phyloP scores from a whole-genome alignment of 2,113 vertebrate genomes.

The Caretta caretta region DNA sequence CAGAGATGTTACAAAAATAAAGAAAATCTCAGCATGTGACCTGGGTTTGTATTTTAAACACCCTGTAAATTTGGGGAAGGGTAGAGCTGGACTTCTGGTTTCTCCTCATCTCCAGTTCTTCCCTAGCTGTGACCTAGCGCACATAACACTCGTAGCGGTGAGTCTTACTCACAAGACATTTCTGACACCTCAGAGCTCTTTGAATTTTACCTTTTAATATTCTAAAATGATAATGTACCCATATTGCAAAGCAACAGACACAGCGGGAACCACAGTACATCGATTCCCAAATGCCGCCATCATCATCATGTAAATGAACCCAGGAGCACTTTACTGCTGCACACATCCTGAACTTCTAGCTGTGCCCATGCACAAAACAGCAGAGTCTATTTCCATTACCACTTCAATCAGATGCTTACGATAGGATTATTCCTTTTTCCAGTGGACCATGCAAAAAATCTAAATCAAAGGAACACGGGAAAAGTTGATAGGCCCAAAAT shows the following conservation, averaged over 20 bases:
- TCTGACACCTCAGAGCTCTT: not conserved
- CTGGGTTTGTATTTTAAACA: not conserved
- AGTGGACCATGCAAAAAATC: not conserved
- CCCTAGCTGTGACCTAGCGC: not conserved
- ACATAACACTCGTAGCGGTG: not conserved
- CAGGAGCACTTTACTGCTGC: not conserved
- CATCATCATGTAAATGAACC: not conserved
- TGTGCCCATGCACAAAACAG: not conserved
- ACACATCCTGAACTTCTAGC: not conserved
- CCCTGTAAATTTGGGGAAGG: fast-evolving
- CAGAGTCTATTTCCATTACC: not conserved
- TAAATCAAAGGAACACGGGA: not conserved
- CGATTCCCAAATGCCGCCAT: not conserved
- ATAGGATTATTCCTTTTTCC: not conserved
- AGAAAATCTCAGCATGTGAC: not conserved
- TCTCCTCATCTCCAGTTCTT: not conserved
- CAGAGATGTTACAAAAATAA: not conserved
- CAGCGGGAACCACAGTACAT: not conserved
- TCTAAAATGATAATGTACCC: not conserved
- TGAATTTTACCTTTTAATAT: not conserved
- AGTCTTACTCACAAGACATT: not conserved
- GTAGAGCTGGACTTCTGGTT: not conserved
- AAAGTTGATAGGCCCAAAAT: fast-evolving
- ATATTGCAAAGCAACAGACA: not conserved
- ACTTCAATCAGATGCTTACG: not conserved